Conservation (phyloP, 2,113 vertebrate genomes). For the Pteropus alecto region DNA sequence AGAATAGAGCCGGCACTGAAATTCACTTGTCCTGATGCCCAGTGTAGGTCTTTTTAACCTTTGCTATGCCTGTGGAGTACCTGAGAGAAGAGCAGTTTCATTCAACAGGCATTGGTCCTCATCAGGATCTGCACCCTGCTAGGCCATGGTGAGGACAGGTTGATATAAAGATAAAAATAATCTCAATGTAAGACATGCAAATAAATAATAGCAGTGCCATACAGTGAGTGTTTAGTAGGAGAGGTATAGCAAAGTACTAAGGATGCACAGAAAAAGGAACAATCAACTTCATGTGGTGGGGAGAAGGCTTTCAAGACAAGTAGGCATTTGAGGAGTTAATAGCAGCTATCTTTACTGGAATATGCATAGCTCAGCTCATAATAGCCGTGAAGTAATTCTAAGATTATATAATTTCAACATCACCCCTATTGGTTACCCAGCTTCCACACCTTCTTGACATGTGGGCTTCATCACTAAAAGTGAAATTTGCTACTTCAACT, state of each 20-base stretch:
- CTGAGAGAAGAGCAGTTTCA: background rate
- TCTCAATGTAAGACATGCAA: background rate
- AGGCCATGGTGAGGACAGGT: background rate
- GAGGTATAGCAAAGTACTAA: background rate
- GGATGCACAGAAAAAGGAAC: background rate
- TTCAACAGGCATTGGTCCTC: background rate
- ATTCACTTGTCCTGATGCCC: background rate
- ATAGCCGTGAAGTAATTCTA: background rate
- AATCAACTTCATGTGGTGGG: background rate
- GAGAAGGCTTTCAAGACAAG: background rate
- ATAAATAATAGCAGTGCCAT: background rate
- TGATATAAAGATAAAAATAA: background rate
- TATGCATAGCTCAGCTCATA: background rate
- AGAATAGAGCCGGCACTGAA: background rate
- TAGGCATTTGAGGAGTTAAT: background rate
- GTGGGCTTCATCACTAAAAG: background rate
- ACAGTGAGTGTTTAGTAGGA: background rate
- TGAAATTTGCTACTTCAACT: background rate
- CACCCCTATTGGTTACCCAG: background rate
- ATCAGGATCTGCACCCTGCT: fast-evolving
- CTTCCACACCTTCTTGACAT: background rate
- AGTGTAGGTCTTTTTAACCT: background rate
- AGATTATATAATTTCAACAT: background rate
- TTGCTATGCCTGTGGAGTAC: background rate
- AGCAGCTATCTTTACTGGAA: background rate